Conservation (phyloP, 2,797 vertebrate genomes). For the Urophycis tenuis region DNA sequence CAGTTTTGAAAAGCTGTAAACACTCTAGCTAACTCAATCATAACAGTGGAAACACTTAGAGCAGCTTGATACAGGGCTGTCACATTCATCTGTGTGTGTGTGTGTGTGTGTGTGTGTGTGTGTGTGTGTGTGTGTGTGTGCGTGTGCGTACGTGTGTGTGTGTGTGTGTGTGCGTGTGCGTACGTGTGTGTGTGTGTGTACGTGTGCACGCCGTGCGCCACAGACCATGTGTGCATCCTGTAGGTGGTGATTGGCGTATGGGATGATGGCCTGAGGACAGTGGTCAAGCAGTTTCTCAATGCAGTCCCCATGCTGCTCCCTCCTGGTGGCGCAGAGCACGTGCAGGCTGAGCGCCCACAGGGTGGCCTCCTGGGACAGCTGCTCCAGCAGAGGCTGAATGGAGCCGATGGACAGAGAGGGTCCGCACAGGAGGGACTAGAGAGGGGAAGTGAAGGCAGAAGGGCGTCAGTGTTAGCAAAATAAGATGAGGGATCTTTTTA, state of each 20-base stretch:
- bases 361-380: constrained; percentile 66
- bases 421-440: constrained; percentile 85
- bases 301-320: constrained; percentile 69
- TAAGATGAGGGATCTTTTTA: neutral
- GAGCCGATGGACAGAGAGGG: constrained; percentile 73
- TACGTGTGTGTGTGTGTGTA: neutral
- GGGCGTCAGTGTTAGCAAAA: too few relatives aligned
- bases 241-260: constrained; percentile 82
- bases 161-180: too few relatives aligned
- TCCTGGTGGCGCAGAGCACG: constrained; percentile 74
- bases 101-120: too few relatives aligned
- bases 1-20: neutral
- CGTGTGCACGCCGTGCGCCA: neutral
- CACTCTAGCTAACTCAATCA: neutral
- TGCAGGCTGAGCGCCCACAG: constrained; percentile 73
- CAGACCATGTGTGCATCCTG: constrained; percentile 70
- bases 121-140: too few relatives aligned
- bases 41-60: neutral
- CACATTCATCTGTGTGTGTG: too few relatives aligned
- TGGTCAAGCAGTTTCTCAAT: constrained; percentile 75
- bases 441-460: neutral
- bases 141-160: too few relatives aligned
- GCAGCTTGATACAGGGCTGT: too few relatives aligned
- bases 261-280: constrained; percentile 79
- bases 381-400: constrained; percentile 75